A percentile compares a stretch with the other conserved stretches of the same genome.
These are phyloP conservation scores for Balaeniceps rex DNA, from an alignment of 2,113 vertebrate genomes.

Conservation along the genomic window DNA sequence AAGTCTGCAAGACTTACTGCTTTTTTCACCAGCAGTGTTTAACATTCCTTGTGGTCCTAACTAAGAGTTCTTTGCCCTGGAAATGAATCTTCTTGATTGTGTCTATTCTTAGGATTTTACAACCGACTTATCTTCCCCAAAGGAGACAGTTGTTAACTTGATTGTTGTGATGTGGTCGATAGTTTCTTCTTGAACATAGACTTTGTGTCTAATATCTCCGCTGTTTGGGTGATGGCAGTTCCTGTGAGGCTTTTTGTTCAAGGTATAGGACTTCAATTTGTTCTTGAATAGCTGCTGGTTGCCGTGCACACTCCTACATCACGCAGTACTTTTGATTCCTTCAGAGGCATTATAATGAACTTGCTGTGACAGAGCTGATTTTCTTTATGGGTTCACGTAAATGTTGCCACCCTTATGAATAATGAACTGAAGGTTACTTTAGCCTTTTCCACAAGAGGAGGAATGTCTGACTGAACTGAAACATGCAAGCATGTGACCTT, in stretches of 20 bases:
- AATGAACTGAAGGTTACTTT: neutral
- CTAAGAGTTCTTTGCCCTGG: neutral
- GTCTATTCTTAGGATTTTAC: constrained; percentile 47
- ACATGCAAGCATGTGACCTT: neutral
- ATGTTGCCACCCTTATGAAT: neutral
- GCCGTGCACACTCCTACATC: neutral
- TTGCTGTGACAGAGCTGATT: neutral
- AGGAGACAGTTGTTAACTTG: neutral
- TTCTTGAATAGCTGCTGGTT: neutral
- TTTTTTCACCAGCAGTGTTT: neutral
- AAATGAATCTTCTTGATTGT: neutral
- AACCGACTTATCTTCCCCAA: neutral
- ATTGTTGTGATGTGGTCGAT: neutral
- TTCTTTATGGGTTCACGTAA: neutral
- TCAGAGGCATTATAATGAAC: neutral
- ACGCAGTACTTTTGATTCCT: neutral
- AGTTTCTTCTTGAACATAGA: neutral
- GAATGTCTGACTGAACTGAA: neutral
- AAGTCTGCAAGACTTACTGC: neutral
- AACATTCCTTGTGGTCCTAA: neutral
- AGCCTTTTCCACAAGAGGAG: neutral
- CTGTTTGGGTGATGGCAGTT: neutral
- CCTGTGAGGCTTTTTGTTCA: neutral
- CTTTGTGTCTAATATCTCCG: neutral
- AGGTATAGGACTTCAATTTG: neutral